phyloP scores from a whole-genome alignment of 2,888 invertebrate genomes.

The Epistrophella euchroma region DNA sequence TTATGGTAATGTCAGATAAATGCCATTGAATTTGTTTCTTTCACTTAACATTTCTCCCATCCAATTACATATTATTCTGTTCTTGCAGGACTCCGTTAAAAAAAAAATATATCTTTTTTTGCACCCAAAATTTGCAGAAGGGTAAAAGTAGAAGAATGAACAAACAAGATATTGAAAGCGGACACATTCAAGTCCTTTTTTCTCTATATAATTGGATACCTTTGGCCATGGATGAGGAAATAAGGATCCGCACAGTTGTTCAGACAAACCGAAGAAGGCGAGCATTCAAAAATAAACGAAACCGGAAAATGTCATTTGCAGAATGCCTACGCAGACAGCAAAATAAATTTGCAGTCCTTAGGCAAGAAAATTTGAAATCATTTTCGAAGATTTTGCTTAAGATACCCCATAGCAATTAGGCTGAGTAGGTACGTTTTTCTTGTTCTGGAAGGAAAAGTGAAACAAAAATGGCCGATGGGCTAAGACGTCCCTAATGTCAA shows the following conservation, averaged over 20 bases:
- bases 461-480: neutral
- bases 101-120: neutral
- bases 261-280: slow-evolving; percentile 21
- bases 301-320: slow-evolving; percentile 72
- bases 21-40: slow-evolving; percentile 72
- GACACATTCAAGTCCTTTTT: slow-evolving; percentile 63
- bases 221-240: slow-evolving; percentile 48
- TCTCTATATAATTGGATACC: slow-evolving; percentile 64
- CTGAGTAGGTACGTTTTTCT: slow-evolving; percentile 4
- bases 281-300: slow-evolving; percentile 40
- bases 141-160: slow-evolving; percentile 21
- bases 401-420: slow-evolving; percentile 5
- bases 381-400: neutral
- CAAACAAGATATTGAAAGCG: slow-evolving; percentile 40
- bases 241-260: slow-evolving; percentile 13
- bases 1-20: slow-evolving; percentile 74
- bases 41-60: slow-evolving; percentile 71
- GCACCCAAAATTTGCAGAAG: slow-evolving; percentile 3
- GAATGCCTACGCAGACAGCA: slow-evolving; percentile 72
- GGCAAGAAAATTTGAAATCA: neutral
- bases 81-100: slow-evolving; percentile 13
- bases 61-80: slow-evolving; percentile 74
- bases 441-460: neutral
- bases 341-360: slow-evolving; percentile 58
- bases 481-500: neutral